A percentile compares a stretch with the other conserved stretches of the same genome.
These are phyloP conservation scores for Agrypnus murinus DNA, from an alignment of 2,888 invertebrate genomes.

Conservation along the genomic window DNA sequence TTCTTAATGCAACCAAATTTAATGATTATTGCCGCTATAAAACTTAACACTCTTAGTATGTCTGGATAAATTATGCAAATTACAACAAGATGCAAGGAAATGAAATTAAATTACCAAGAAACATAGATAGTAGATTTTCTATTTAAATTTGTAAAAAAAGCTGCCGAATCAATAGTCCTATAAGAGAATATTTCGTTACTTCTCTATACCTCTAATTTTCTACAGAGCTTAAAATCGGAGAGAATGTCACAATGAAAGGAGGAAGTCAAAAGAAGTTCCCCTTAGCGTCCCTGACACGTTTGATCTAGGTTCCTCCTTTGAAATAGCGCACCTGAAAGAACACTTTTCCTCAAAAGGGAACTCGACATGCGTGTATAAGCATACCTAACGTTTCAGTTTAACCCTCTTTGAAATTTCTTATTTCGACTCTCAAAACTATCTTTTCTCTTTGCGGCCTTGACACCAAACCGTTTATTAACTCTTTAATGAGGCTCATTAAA, in stretches of 20 bases:
- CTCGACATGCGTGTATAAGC: slow-evolving; percentile 18
- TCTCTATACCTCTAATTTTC: not conserved
- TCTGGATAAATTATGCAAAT: no score
- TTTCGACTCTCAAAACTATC: not conserved
- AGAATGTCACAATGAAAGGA: slow-evolving; percentile 4
- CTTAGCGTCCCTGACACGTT: not conserved
- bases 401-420: not conserved
- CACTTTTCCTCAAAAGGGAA: not conserved
- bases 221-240: not conserved
- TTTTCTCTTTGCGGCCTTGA: not conserved
- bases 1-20: no score
- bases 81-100: no score
- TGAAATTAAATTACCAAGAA: no score
- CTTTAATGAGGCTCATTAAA: not conserved
- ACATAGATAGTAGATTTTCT: no score
- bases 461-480: not conserved
- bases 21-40: no score
- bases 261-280: not conserved
- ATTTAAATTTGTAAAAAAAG: no score
- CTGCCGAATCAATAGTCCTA: no score
- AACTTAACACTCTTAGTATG: no score
- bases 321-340: slow-evolving; percentile 15
- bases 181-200: no score
- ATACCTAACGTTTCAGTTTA: no score
- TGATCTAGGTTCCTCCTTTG: slow-evolving; percentile 21